Percentiles rank a stretch among this genome's conserved stretches.
Evolutionary conservation across 1,140 invertebrate genomes (phyloP).

Genomic region (Brachionus rotundiformis): DNA sequence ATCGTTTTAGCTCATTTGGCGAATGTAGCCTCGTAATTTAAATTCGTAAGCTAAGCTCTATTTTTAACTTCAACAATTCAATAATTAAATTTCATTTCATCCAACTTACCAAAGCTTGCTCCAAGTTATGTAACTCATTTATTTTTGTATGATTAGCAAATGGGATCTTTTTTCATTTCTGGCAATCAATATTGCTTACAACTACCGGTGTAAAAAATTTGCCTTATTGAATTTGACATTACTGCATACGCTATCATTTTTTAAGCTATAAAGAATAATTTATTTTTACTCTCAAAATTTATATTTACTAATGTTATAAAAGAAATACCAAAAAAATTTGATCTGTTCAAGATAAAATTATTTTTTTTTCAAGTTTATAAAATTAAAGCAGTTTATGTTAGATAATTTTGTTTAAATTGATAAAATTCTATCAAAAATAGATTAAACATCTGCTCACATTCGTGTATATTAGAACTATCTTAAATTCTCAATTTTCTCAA

Average conservation of each 20-base stretch:
- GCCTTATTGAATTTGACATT: not conserved
- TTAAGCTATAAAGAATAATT: not conserved
- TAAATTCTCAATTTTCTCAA: not conserved
- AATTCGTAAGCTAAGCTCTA: not conserved
- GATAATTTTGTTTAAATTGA: not conserved
- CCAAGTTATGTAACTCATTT: not conserved
- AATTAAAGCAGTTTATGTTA: not conserved
- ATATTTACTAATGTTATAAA: too few species aligned
- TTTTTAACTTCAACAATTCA: constrained; percentile 5
- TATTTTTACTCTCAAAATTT: too few species aligned
- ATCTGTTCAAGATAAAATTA: not conserved
- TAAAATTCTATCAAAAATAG: not conserved
- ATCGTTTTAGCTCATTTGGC: not conserved
- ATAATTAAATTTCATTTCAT: constrained; percentile 6
- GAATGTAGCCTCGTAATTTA: not conserved
- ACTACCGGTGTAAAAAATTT: not conserved
- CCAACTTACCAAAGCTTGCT: not conserved
- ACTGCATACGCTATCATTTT: not conserved
- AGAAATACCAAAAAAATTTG: not conserved
- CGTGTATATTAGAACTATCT: not conserved
- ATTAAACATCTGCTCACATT: constrained; percentile 6
- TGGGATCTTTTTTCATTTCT: not conserved
- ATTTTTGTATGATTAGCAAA: not conserved
- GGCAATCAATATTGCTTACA: not conserved
- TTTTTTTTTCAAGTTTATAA: too few species aligned